Evolutionary conservation across 2,888 invertebrate genomes (phyloP), one percentile per base, ranked within the genome.

Genomic region (Petrolisthes cinctipes): DNA sequence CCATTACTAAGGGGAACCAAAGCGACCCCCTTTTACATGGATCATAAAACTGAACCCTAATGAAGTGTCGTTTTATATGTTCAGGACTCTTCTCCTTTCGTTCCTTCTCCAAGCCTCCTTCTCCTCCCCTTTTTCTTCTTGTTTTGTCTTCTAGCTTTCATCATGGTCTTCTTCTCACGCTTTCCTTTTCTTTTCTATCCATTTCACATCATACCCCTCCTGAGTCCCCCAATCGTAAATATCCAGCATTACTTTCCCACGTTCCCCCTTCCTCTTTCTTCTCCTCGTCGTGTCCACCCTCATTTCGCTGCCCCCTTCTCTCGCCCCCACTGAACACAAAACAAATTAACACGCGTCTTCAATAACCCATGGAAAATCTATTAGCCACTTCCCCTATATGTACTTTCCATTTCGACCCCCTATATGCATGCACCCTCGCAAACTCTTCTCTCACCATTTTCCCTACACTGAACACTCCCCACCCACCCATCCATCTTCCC

Each of bases 301-400:
- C 37, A 37, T 37, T 37, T 37, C 37, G 37, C 37, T 37, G 37
- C 37, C 37, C 37, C 37, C 37, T 37, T 37, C 37, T 1, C 37
- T 37, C 61, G 9, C 61, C 17, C 61, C 61, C 61, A 17, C 61
- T 61, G 68, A 66, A 78, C 76, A 66, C 53, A 81, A 81, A 61
- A 57, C 23, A 79, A 68, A 84, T 79, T 79, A 84, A 79, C 76
- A 84, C 57, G 61, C 37, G n/a, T 4, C 7, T 78, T 84, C 76
- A 57, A 84, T 84, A 84, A 79, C 84, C 78, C 61, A 84, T 68
- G 84, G 78, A 84, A 68, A 54, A 78, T 53, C 79, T 68, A 84
- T 84, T 79, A 79, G 37, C 66, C 14, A 66, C 0, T 56, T 37
- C 66, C 56, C 54, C 66, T 66, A 14, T 17, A 56, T 23, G 4